A percentile compares a stretch with the other conserved stretches of the same genome.
These are phyloP conservation scores for Colistium nudipinnis DNA, from an alignment of 2,113 vertebrate species.

Conservation along the genomic window DNA sequence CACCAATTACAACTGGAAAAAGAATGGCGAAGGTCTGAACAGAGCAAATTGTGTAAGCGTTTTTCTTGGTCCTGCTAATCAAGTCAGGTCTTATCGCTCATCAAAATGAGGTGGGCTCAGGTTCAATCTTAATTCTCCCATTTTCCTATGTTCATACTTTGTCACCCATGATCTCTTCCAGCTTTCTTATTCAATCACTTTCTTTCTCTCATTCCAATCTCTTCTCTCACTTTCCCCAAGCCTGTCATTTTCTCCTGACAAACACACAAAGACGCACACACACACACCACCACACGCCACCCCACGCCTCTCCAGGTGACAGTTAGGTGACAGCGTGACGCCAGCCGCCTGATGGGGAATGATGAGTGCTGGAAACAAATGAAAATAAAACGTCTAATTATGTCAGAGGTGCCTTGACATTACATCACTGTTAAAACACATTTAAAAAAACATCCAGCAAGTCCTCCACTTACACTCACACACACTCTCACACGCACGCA, in stretches of 20 bases:
- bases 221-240: slow-evolving; percentile 35
- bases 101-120: slow-evolving; percentile 55
- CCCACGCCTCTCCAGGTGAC: slow-evolving; percentile 62
- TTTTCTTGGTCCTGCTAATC: slow-evolving; percentile 67
- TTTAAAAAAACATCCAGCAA: slow-evolving; percentile 79
- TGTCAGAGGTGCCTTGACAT: slow-evolving; percentile 73
- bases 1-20: slow-evolving; percentile 62
- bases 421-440: slow-evolving; percentile 80
- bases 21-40: slow-evolving; percentile 59
- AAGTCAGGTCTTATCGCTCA: slow-evolving; percentile 56
- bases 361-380: slow-evolving; percentile 79
- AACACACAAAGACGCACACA: neutral
- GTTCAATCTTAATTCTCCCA: slow-evolving; percentile 49
- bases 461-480: slow-evolving; percentile 23
- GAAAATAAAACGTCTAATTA: slow-evolving; percentile 82
- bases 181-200: slow-evolving; percentile 39
- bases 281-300: slow-evolving; percentile 4
- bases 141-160: slow-evolving; percentile 47
- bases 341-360: slow-evolving; percentile 69
- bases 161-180: slow-evolving; percentile 50
- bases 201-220: slow-evolving; percentile 47
- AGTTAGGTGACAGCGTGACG: slow-evolving; percentile 66
- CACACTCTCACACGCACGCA: slow-evolving; percentile 30
- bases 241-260: slow-evolving; percentile 21
- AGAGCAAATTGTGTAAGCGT: slow-evolving; percentile 62